phyloP scores from a whole-genome alignment of 2,888 invertebrate species.

The Mythimna albipuncta region DNA sequence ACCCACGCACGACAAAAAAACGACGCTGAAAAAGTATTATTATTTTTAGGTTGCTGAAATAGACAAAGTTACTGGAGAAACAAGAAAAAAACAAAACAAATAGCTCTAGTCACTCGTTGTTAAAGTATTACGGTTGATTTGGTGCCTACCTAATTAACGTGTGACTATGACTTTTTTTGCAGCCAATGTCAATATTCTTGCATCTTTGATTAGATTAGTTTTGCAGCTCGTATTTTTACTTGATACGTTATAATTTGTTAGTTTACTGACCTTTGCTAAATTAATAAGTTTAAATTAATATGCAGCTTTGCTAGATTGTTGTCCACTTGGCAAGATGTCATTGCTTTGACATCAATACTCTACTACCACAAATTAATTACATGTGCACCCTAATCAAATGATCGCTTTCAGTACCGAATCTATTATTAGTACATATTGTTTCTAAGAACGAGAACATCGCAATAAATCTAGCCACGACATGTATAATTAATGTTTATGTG shows the following conservation, averaged over 20 bases:
- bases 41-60: too few species aligned
- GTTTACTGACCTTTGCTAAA: not conserved
- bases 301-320: not conserved
- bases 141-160: too few species aligned
- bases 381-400: slow-evolving; percentile 37
- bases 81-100: too few species aligned
- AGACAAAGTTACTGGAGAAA: too few species aligned
- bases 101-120: too few species aligned
- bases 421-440: slow-evolving; percentile 52
- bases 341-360: slow-evolving; percentile 3
- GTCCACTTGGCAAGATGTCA: slow-evolving; percentile 1
- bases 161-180: too few species aligned
- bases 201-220: not conserved
- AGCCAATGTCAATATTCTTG: not conserved
- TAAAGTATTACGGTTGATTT: too few species aligned
- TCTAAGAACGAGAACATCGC: slow-evolving; percentile 53
- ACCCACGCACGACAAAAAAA: too few species aligned
- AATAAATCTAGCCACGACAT: slow-evolving; percentile 60
- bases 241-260: not conserved
- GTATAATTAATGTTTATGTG: slow-evolving; percentile 63
- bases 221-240: not conserved
- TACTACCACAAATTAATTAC: slow-evolving; percentile 22
- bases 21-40: too few species aligned
- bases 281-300: not conserved
- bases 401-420: slow-evolving; percentile 41